Evolutionary conservation across 2,888 invertebrate genomes (phyloP).

Genomic region (Hanleya hanleyi): DNA sequence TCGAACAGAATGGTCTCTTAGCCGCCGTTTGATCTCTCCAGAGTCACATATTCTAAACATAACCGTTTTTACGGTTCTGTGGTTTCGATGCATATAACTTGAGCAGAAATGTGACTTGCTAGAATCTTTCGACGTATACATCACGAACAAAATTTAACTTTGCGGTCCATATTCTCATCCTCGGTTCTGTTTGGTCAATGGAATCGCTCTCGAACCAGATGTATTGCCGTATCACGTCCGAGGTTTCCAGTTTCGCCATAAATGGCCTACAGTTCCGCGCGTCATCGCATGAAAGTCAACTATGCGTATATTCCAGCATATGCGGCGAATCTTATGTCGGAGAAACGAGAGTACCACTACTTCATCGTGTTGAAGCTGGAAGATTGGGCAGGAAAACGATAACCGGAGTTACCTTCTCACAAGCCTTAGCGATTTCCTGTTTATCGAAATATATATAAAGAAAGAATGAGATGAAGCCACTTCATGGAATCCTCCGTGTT

Average conservation of each 20-base stretch:
- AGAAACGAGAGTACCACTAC: too few species aligned
- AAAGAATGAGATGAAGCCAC: too few species aligned
- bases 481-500: too few species aligned
- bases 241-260: not conserved
- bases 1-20: slow-evolving; percentile 28
- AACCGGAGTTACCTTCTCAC: too few species aligned
- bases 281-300: not conserved
- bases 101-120: not conserved
- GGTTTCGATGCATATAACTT: not conserved
- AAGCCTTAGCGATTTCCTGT: too few species aligned
- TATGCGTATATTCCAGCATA: too few species aligned
- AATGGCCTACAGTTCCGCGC: not conserved
- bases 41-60: slow-evolving; percentile 18
- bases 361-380: too few species aligned
- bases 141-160: not conserved
- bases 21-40: slow-evolving; percentile 30
- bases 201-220: not conserved
- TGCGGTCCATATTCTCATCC: not conserved
- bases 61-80: slow-evolving; percentile 19
- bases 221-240: not conserved
- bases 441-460: too few species aligned
- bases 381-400: too few species aligned
- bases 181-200: slow-evolving; percentile 7
- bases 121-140: not conserved
- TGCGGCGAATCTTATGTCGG: too few species aligned